Conservation (phyloP, 2,113 vertebrate species). For the Perognathus longimembris region DNA sequence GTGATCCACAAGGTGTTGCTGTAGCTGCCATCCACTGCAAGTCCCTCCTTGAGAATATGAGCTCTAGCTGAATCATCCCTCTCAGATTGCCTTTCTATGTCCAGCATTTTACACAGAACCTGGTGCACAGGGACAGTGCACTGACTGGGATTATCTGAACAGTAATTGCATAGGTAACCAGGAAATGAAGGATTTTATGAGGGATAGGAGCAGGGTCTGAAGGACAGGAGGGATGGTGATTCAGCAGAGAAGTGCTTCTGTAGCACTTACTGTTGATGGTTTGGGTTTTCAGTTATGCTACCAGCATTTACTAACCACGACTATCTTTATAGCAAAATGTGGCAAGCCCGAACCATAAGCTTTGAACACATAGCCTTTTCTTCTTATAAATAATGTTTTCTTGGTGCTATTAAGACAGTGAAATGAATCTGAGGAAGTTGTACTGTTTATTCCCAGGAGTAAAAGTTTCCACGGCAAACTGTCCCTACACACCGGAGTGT, state of each 20-base stretch:
- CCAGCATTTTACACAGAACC: not conserved
- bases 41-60: not conserved
- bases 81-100: not conserved
- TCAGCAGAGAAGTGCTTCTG: not conserved
- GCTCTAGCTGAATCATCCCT: not conserved
- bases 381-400: not conserved
- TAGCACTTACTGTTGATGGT: not conserved
- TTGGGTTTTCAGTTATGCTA: not conserved
- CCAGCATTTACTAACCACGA: not conserved
- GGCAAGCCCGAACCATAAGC: conserved; percentile 24
- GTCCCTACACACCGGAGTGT: not conserved
- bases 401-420: not conserved
- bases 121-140: not conserved
- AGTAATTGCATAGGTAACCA: not conserved
- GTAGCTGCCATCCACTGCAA: not conserved
- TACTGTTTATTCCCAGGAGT: not conserved
- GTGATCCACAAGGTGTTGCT: too few relatives aligned
- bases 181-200: not conserved
- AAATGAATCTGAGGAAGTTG: not conserved
- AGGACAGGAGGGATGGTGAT: not conserved
- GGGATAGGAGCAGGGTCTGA: too few relatives aligned
- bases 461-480: not conserved
- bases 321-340: conserved; percentile 34
- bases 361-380: conserved; percentile 18
- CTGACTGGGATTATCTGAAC: not conserved